Conservation (phyloP, 2,113 vertebrate genomes). For the Lophura nycthemera region DNA sequence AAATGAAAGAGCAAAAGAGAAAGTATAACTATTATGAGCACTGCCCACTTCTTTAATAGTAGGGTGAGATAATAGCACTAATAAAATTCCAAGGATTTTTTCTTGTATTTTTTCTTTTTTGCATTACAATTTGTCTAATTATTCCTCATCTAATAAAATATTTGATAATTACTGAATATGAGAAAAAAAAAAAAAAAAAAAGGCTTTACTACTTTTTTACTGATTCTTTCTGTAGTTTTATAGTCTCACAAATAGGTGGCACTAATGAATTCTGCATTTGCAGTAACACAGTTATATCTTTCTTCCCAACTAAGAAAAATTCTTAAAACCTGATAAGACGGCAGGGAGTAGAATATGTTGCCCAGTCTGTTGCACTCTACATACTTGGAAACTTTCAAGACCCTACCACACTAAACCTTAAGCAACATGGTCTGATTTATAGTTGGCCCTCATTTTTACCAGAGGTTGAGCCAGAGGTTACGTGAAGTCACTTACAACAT, state of each 20-base stretch:
- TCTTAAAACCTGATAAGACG: not conserved
- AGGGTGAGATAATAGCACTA: not conserved
- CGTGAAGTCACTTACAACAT: not conserved
- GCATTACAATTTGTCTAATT: not conserved
- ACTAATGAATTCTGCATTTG: slow-evolving; percentile 34
- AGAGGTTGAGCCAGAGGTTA: not conserved
- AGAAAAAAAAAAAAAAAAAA: not conserved
- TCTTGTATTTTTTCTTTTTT: not conserved
- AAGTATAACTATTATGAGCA: not conserved
- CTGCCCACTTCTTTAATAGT: not conserved
- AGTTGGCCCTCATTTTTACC: not conserved
- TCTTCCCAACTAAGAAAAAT: not conserved
- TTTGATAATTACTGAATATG: not conserved
- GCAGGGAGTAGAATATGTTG: not conserved
- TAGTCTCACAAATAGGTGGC: slow-evolving; percentile 24
- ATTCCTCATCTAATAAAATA: not conserved
- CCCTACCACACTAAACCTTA: not conserved
- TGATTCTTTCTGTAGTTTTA: not conserved
- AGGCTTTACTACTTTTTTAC: not conserved
- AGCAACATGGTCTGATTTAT: not conserved
- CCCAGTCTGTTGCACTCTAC: not conserved
- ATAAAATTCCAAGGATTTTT: not conserved
- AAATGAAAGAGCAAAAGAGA: not conserved
- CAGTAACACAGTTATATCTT: not conserved
- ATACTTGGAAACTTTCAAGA: not conserved